Evolutionary conservation across 2,888 invertebrate genomes (phyloP).

Genomic region (Hyppa rectilinea): DNA sequence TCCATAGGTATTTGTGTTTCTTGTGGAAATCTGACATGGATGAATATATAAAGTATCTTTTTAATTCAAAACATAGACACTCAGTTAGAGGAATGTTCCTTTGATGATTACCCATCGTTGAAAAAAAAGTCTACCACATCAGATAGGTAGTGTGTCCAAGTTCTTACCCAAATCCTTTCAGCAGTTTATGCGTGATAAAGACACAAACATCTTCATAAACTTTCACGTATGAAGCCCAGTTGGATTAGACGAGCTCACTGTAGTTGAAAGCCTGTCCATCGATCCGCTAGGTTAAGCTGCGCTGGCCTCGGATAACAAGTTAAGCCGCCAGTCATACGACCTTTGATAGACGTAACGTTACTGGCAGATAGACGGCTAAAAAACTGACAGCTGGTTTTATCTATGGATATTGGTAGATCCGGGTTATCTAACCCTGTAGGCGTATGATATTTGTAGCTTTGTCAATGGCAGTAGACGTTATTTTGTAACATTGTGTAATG

Average conservation of each 20-base stretch:
- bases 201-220: background rate
- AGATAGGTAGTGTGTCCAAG: no score
- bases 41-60: no score
- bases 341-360: conserved; percentile 42
- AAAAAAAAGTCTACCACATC: no score
- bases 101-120: no score
- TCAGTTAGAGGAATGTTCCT: no score
- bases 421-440: conserved; percentile 8
- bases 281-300: conserved; percentile 34
- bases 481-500: no score
- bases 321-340: conserved; percentile 42
- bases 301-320: conserved; percentile 40
- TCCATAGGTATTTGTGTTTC: no score
- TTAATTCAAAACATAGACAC: background rate
- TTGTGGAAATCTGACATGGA: no score
- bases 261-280: conserved; percentile 31
- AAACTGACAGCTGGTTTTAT: conserved; percentile 6
- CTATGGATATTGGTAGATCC: background rate
- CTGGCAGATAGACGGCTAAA: conserved; percentile 12
- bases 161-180: background rate
- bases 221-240: background rate
- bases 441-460: background rate
- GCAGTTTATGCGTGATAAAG: background rate
- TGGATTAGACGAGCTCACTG: background rate
- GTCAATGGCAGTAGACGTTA: background rate